Percentiles rank a stretch among this genome's conserved stretches.
phyloP scores from a whole-genome alignment of 2,888 invertebrate genomes.

The Laothoe populi region DNA sequence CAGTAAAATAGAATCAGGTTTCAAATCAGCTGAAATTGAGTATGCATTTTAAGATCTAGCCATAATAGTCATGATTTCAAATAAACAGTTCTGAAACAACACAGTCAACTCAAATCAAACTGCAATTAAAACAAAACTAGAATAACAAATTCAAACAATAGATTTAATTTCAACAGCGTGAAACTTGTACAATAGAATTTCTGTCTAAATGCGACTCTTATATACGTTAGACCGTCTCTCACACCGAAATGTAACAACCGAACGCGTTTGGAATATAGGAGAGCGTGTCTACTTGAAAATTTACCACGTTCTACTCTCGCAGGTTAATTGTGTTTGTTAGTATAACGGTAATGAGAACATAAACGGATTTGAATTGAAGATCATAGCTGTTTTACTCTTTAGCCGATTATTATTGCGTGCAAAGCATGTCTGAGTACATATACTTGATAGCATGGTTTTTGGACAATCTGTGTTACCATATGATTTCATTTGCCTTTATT shows the following conservation, averaged over 20 bases:
- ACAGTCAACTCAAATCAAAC: not conserved
- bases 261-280: not conserved
- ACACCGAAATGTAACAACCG: conserved; percentile 15
- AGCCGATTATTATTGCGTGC: not conserved
- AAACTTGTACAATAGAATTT: conserved; percentile 33
- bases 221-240: conserved; percentile 24
- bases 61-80: too few species aligned
- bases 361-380: conserved; percentile 4
- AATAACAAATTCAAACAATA: conserved; percentile 3
- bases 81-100: too few species aligned
- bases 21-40: too few species aligned
- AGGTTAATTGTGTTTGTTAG: conserved; percentile 5
- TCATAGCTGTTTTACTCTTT: not conserved
- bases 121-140: not conserved
- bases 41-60: too few species aligned
- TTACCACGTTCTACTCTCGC: conserved; percentile 1
- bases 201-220: conserved; percentile 28
- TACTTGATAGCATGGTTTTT: not conserved
- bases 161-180: conserved; percentile 32
- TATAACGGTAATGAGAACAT: conserved; percentile 13
- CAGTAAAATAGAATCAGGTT: too few species aligned
- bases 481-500: too few species aligned
- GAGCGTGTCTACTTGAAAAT: not conserved
- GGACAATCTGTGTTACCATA: not conserved
- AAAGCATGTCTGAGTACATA: not conserved